Conservation (phyloP, 2,113 vertebrate species). For the Plotosus lineatus region DNA sequence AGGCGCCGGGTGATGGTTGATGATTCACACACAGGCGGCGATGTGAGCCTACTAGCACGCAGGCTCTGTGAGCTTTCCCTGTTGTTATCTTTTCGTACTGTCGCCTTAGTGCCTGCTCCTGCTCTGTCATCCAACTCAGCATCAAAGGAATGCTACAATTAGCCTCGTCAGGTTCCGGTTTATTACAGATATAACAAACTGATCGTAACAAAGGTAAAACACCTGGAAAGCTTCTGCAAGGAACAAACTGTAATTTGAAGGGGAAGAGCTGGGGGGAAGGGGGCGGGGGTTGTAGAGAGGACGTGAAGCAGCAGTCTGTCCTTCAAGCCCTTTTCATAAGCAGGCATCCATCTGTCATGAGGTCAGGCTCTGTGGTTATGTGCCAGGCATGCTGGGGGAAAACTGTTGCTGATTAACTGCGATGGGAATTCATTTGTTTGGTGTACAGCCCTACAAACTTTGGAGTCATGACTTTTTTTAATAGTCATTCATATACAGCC, state of each 20-base stretch:
- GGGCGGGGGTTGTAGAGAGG: conserved; percentile 30
- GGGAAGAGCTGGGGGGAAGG: conserved; percentile 45
- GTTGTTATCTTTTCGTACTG: conserved; percentile 33
- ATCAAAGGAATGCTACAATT: conserved; percentile 56
- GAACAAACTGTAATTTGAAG: conserved; percentile 66
- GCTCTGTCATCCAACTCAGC: conserved; percentile 34
- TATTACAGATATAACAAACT: conserved; percentile 40
- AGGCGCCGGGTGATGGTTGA: conserved; percentile 37
- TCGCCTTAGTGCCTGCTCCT: not conserved
- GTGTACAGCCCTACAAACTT: not conserved
- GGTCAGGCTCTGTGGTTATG: conserved; percentile 56
- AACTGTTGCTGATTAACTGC: conserved; percentile 21
- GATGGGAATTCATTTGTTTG: conserved; percentile 19
- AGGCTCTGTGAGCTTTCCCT: conserved; percentile 11
- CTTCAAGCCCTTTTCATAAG: conserved; percentile 41
- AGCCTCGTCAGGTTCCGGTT: conserved; percentile 42
- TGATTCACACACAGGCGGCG: conserved; percentile 33
- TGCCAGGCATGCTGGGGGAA: conserved; percentile 52
- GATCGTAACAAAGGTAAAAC: conserved; percentile 47
- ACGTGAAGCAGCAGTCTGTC: conserved; percentile 24
- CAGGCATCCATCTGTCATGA: conserved; percentile 66
- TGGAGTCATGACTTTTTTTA: not conserved
- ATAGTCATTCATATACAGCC: not conserved
- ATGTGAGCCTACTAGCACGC: conserved; percentile 28
- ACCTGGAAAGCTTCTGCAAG: conserved; percentile 61